Evolutionary conservation across 2,888 invertebrate genomes (phyloP).

Genomic region (Melanchra persicariae): DNA sequence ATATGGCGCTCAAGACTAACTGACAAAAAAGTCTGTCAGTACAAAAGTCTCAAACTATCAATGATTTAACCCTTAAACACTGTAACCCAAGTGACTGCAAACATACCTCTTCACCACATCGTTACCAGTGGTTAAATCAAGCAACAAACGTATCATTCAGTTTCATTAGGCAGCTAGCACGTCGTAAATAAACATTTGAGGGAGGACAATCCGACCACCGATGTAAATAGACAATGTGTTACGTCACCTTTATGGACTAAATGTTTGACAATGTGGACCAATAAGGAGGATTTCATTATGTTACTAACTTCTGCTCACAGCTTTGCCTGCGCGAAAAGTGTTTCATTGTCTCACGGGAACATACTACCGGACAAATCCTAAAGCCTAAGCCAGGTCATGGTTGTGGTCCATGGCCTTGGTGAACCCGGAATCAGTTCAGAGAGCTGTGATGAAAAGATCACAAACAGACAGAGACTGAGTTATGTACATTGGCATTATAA

Average conservation of each 20-base stretch:
- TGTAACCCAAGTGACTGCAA: not conserved
- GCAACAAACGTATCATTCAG: slow-evolving; percentile 33
- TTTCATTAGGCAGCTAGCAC: slow-evolving; percentile 40
- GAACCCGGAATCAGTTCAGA: not conserved
- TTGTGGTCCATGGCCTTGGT: no score
- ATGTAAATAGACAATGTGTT: slow-evolving; percentile 37
- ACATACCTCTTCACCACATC: not conserved
- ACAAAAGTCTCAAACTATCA: not conserved
- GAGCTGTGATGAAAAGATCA: no score
- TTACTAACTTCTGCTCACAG: not conserved
- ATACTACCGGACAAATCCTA: not conserved
- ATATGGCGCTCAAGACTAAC: no score
- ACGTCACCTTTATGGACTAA: not conserved
- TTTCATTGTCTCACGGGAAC: not conserved
- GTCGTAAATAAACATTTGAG: slow-evolving; percentile 38
- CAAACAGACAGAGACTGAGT: no score
- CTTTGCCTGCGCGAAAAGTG: not conserved
- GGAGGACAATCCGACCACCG: slow-evolving; percentile 28
- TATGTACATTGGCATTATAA: no score
- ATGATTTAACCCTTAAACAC: not conserved
- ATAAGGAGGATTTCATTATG: not conserved
- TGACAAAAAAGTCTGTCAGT: no score
- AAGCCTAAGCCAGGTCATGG: no score
- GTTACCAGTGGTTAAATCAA: slow-evolving; percentile 12
- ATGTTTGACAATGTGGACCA: not conserved